Evolutionary conservation across 2,888 invertebrate genomes (phyloP).

Genomic region (Cephus pulcher): DNA sequence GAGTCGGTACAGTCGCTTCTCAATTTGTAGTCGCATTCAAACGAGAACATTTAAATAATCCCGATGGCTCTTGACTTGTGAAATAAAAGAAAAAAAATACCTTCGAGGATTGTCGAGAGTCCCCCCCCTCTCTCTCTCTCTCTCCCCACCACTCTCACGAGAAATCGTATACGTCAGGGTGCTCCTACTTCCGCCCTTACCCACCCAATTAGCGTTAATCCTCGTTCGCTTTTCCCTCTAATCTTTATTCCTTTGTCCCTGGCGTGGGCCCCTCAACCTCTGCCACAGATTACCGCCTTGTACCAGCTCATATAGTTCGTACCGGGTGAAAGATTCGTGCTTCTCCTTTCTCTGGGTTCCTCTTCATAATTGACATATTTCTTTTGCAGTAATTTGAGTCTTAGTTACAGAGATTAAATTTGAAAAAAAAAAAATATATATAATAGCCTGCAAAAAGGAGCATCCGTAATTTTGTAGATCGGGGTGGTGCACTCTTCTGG

Average conservation of each 20-base stretch:
- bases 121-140: background rate
- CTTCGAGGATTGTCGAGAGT: background rate
- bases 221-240: slow-evolving; percentile 52
- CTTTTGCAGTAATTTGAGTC: background rate
- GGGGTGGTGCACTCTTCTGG: background rate
- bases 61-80: slow-evolving; percentile 52
- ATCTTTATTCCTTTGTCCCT: slow-evolving; percentile 58
- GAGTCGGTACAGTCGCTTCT: background rate
- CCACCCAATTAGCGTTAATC: slow-evolving; percentile 61
- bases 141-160: background rate
- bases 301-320: background rate
- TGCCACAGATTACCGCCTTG: background rate
- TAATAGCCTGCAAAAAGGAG: background rate
- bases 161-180: background rate
- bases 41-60: slow-evolving; percentile 52
- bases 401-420: background rate
- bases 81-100: slow-evolving; percentile 31
- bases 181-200: background rate
- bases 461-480: background rate
- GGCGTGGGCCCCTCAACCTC: slow-evolving; percentile 25
- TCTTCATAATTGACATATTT: background rate
- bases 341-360: background rate
- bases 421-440: background rate
- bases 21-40: slow-evolving; percentile 8
- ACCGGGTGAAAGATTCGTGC: background rate